phyloP scores from a whole-genome alignment of 1,140 invertebrate species.

The Globodera rostochiensis region DNA sequence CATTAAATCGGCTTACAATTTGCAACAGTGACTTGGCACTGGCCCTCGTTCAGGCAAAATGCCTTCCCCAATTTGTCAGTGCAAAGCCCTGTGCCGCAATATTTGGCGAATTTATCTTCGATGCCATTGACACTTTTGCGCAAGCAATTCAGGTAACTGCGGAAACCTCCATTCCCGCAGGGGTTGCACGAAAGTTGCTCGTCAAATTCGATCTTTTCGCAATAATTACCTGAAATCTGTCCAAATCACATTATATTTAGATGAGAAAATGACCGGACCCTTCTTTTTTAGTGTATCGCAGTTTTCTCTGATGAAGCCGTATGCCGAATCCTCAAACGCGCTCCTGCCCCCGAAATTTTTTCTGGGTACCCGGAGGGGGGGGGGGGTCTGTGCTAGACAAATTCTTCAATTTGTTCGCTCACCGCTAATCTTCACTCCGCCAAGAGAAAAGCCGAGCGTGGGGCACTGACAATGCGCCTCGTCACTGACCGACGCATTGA shows the following conservation, averaged over 20 bases:
- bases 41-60: constrained; percentile 29
- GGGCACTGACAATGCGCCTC: constrained; percentile 38
- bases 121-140: neutral
- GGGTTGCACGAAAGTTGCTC: neutral
- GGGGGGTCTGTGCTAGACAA: too few relatives aligned
- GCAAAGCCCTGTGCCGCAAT: constrained; percentile 8
- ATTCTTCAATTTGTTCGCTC: neutral
- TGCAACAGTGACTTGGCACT: constrained; percentile 7
- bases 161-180: neutral
- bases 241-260: neutral
- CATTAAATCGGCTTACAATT: constrained; percentile 6
- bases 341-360: too few relatives aligned
- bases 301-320: too few relatives aligned
- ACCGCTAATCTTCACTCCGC: constrained; percentile 16
- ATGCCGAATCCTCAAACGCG: too few relatives aligned
- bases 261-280: too few relatives aligned
- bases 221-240: neutral
- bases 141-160: neutral
- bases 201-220: constrained; percentile 5
- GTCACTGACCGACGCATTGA: constrained; percentile 1
- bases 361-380: too few relatives aligned
- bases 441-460: neutral
- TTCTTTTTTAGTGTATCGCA: too few relatives aligned
- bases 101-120: neutral
- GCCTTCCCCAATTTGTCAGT: neutral